Evolutionary conservation across 2,113 vertebrate species (phyloP).

Genomic region (Addax nasomaculatus): DNA sequence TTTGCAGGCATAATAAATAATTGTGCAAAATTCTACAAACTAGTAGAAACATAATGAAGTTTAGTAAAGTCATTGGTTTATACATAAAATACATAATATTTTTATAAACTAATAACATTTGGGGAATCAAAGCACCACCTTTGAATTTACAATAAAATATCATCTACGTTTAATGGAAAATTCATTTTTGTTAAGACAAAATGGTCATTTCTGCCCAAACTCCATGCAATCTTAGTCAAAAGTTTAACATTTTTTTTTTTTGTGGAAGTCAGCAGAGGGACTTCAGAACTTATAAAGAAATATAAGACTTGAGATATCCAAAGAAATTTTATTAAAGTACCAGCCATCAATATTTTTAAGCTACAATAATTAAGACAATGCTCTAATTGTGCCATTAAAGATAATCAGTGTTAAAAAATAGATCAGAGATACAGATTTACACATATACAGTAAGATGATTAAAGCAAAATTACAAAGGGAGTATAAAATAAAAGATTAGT

Average conservation of each 20-base stretch:
- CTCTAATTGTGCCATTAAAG: background rate
- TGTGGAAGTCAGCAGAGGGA: background rate
- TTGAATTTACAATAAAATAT: background rate
- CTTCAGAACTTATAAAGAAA: background rate
- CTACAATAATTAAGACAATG: background rate
- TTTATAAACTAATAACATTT: background rate
- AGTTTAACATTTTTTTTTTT: background rate
- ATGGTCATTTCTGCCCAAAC: background rate
- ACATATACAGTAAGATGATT: background rate
- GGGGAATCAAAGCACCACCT: background rate
- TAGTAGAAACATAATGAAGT: background rate
- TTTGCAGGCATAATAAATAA: background rate
- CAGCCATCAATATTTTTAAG: background rate
- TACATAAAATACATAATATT: background rate
- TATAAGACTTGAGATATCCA: background rate
- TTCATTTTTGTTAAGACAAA: background rate
- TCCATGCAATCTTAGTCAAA: background rate
- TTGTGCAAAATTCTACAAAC: background rate
- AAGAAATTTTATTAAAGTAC: background rate
- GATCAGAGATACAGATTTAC: background rate
- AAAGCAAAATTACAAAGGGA: background rate
- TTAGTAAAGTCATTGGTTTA: background rate
- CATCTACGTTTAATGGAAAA: background rate
- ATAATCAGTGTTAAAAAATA: background rate
- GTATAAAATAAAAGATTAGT: background rate